Base-by-base conservation (phyloP, 2,888 invertebrate species). In the Autographa pulchrina region DNA sequence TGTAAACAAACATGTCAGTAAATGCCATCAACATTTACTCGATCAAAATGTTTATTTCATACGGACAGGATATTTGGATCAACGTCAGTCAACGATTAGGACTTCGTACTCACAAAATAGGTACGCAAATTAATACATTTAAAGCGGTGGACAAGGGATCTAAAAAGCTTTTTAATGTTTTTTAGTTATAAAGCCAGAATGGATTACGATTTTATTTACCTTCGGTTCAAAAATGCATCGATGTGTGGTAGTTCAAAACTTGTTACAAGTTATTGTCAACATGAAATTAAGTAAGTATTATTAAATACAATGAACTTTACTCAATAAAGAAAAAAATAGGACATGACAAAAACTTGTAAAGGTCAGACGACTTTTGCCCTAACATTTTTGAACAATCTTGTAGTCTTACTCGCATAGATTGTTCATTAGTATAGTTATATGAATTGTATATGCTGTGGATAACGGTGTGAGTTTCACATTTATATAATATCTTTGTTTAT, bases 31-130 rank as follows among this genome's bases (percentile, higher is more conserved):
- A n/a, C n/a, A 48, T n/a, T 48, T n/a, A n/a, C 8, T 1, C n/a
- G 14, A 43, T 48, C 48, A 48, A 48, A n/a, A 48, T 48, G n/a
- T 48, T 48, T 48, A 48, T 48, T n/a, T n/a, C 48, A n/a, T 7
- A n/a, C 48, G 16, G 48, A 48, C 48, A 48, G 48, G 48, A 48
- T 48, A 48, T 48, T 48, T 48, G 48, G n/a, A 48, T 48, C 7
- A 48, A 48, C 48, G 48, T n/a, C 48, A 48, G 48, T 48, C n/a
- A 48, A 48, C 48, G 48, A 6, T n/a, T 48, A 43, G 48, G n/a
- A 7, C 48, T 48, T 48, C 48, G 48, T n/a, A 48, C n/a, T 48
- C 48, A 6, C n/a, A n/a, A 48, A 48, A 48, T 48, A 48, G 5
- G 6, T 16, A 16, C 1, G 6, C 11, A 11, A 16, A 43, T 16